Conservation (phyloP, 2,888 invertebrate species). For the Drosophila mayaguana region DNA sequence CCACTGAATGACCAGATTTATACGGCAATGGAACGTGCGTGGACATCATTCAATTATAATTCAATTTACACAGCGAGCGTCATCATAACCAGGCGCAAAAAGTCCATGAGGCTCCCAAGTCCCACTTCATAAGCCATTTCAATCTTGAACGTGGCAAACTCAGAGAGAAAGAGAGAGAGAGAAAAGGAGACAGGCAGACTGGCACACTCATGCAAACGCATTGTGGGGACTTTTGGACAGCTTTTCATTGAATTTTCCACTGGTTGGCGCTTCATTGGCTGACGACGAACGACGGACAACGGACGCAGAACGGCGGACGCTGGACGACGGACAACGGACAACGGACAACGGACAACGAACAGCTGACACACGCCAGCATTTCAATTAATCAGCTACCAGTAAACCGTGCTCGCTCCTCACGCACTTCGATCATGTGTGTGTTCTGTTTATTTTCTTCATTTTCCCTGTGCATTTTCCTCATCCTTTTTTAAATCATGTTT, state of each 20-base stretch:
- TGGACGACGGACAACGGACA: slow-evolving; percentile 12
- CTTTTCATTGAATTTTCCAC: slow-evolving; percentile 53
- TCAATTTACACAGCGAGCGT: slow-evolving; percentile 57
- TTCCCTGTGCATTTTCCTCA: background rate
- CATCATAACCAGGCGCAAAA: slow-evolving; percentile 35
- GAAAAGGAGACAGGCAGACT: slow-evolving; percentile 3
- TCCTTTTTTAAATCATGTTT: slow-evolving; percentile 27
- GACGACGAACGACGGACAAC: background rate
- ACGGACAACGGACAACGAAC: slow-evolving; percentile 20
- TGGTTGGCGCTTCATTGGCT: slow-evolving; percentile 56
- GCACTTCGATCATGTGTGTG: slow-evolving; percentile 9
- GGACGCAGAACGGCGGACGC: slow-evolving; percentile 12
- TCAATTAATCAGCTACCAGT: slow-evolving; percentile 63
- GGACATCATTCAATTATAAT: slow-evolving; percentile 68
- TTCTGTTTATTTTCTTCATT: slow-evolving; percentile 11
- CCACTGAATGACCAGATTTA: background rate
- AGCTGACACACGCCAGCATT: slow-evolving; percentile 61
- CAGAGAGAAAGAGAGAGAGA: slow-evolving; percentile 10
- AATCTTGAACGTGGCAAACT: slow-evolving; percentile 13
- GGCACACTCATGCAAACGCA: slow-evolving; percentile 19
- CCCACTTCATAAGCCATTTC: slow-evolving; percentile 2
- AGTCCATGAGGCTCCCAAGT: slow-evolving; percentile 2
- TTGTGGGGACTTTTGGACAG: slow-evolving; percentile 45
- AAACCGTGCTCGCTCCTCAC: background rate
- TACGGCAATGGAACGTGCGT: slow-evolving; percentile 31